Evolutionary conservation across 2,113 vertebrate species (phyloP), one percentile per base, ranked within the genome.

Genomic region (Progne subis): DNA sequence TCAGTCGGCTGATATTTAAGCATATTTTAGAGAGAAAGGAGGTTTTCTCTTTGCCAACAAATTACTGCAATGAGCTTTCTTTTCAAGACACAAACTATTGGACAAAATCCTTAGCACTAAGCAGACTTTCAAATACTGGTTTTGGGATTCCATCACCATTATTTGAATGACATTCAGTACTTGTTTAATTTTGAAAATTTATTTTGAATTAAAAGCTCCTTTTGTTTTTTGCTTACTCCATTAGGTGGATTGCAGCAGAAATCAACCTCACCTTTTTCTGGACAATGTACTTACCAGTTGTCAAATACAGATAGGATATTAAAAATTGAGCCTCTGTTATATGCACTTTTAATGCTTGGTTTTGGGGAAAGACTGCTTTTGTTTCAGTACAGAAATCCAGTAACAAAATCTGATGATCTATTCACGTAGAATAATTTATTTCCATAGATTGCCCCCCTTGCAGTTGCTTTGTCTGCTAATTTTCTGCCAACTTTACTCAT

Each of bases 391-490:
- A 34, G 56, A 88, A 92, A 69, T 60, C 7, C 14, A 14, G 3
- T 34, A 71, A 65, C 26, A 79, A 82, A 74, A 86, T 86, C 15
- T 32, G 34, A 60, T 87, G 3, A 76, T 64, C 24, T 76, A 8
- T 14, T 92, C 11, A 25, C 5, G 15, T 6, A 24, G 23, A 75
- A 34, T 55, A 56, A 55, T 74, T 76, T 61, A 39, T 71, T 53
- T 90, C 37, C 50, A 17, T 68, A 49, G 25, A 13, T 23, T 55
- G 11, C 5, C 25, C n/a, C 11, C 13, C 25, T 69, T 61, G 41
- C 29, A 52, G 50, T 76, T 92, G 57, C 18, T 86, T 78, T 84
- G 82, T 89, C 63, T 95, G 52, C 61, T 86, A 44, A 83, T 95
- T 57, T 94, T 92, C 59, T 88, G 9, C 41, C 29, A 37, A 17